Evolutionary conservation across 2,113 vertebrate genomes (phyloP).

Genomic region (Indri indri): DNA sequence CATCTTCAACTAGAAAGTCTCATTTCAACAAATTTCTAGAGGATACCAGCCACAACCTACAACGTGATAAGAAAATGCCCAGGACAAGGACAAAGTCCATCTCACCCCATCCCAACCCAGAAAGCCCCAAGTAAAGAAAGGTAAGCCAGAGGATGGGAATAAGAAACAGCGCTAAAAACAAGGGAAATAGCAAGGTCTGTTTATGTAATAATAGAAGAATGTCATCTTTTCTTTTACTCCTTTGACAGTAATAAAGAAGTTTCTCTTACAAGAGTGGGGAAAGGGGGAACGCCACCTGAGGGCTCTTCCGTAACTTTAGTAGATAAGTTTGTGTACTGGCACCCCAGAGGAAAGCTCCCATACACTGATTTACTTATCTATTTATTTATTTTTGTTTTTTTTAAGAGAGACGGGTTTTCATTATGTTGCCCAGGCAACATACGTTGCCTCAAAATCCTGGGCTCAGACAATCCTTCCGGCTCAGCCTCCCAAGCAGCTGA

Average conservation of each 20-base stretch:
- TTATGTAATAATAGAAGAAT: not conserved
- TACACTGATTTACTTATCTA: not conserved
- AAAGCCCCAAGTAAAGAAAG: not conserved
- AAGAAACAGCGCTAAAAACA: not conserved
- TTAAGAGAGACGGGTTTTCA: too few relatives aligned
- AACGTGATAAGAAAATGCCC: not conserved
- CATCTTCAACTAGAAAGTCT: not conserved
- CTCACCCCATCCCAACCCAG: not conserved
- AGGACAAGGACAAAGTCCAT: not conserved
- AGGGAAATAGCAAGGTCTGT: not conserved
- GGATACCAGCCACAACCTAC: not conserved
- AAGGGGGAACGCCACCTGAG: not conserved
- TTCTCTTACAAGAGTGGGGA: not conserved
- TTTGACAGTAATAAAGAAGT: not conserved
- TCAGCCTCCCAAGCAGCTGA: too few relatives aligned
- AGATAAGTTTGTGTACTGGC: not conserved
- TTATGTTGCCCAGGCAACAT: too few relatives aligned
- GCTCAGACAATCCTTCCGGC: too few relatives aligned
- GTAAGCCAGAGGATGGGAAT: not conserved
- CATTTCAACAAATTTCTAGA: not conserved
- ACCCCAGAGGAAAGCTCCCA: not conserved
- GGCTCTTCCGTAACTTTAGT: not conserved
- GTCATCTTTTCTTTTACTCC: not conserved
- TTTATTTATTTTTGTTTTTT: too few relatives aligned
- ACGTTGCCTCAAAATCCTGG: too few relatives aligned